phyloP scores from a whole-genome alignment of 2,113 vertebrate genomes.

The Lepisosteus oculatus region DNA sequence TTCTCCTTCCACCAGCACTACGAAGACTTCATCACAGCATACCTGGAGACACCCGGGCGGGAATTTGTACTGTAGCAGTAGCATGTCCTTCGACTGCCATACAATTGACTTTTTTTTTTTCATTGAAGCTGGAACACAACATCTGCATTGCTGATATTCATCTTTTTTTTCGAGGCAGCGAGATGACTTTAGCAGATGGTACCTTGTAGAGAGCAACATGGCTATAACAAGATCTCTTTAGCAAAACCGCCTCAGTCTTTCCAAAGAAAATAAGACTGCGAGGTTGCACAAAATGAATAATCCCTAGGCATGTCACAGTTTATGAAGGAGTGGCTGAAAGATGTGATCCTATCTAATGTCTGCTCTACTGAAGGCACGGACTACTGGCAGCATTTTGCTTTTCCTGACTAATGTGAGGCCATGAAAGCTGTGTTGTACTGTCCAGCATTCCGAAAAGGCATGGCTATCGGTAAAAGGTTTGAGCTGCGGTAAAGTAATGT shows the following conservation, averaged over 20 bases:
- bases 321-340: not conserved
- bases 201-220: not conserved
- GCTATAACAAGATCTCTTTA: not conserved
- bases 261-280: not conserved
- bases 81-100: not conserved
- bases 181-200: conserved; percentile 15
- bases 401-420: no score
- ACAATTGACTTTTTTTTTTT: not conserved
- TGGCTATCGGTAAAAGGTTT: no score
- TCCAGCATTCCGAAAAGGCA: no score
- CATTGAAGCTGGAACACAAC: not conserved
- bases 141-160: not conserved
- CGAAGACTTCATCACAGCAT: not conserved
- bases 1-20: no score
- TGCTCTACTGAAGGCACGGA: not conserved
- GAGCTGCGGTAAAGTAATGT: no score
- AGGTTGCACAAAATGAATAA: not conserved
- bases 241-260: not conserved
- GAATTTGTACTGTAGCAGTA: not conserved
- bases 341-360: not conserved
- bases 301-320: not conserved
- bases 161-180: not conserved
- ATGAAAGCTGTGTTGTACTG: no score
- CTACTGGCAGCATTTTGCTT: not conserved
- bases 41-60: not conserved